Base-by-base conservation (phyloP, 2,797 vertebrate species). In the Enteromius fasciolatus region DNA sequence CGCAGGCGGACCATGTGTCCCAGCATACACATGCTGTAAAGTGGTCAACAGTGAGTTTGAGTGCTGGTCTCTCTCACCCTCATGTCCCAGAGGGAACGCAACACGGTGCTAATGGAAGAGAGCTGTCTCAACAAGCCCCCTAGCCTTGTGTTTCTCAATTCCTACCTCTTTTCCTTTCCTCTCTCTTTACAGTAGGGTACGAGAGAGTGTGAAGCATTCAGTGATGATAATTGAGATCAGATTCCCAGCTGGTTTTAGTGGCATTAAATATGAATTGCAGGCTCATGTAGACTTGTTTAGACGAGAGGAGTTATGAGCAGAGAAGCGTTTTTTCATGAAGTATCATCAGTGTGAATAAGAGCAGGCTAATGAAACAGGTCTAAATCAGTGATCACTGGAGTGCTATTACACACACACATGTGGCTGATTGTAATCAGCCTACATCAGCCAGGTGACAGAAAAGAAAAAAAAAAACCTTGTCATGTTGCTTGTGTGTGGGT, bases 171-270 rank as follows among this genome's bases (percentile, higher is more conserved):
- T 68, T 67, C 46, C 77, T 66, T 64, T 20, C 25, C 18, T 67
- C 33, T 80, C 23, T 82, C 41, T 74, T 36, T 85, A 70, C 80
- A 81, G 63, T 72, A 84, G 66, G 72, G 83, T 84, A 68, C 74
- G 81, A 84, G 78, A 69, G 69, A 69, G 81, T 69, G 82, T 84
- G 68, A 87, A 83, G 74, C 52, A 57, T 83, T 88, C 84, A 78
- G 54, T 84, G 76, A 85, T 86, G 88, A 88, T 88, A 89, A 87
- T 88, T 88, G 86, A n/a, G 84, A 83, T 85, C 83, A 74, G 86
- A 83, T 84, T 86, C 79, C 67, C 86, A 87, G 83, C 76, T 88
- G 87, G 82, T 87, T 87, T 81, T 72, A 81, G 80, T 50, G 41
- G 72, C 78, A 84, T 83, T 87, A 87, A 87, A 88, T 83, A 87